These are phyloP conservation scores for Epinephelus coioides DNA, from an alignment of 2,797 vertebrate species.

Conservation along the genomic window DNA sequence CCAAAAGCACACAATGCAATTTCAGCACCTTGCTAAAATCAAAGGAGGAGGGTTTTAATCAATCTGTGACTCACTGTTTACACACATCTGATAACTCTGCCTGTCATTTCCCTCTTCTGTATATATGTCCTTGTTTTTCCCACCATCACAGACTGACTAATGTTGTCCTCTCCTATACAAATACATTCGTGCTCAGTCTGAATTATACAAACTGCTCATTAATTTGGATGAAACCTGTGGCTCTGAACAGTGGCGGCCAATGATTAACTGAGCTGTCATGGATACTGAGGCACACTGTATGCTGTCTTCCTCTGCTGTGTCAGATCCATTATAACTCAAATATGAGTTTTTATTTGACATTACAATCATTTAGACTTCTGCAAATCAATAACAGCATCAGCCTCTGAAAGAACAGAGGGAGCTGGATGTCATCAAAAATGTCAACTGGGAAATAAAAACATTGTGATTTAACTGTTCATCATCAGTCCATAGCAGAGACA, in stretches of 20 bases:
- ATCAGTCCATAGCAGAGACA: neutral
- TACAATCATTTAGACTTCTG: neutral
- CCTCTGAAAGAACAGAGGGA: neutral
- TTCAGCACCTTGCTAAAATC: slow-evolving; percentile 39
- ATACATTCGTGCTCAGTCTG: slow-evolving; percentile 25
- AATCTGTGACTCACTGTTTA: slow-evolving; percentile 70
- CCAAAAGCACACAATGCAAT: slow-evolving; percentile 39
- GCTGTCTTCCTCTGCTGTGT: neutral
- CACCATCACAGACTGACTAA: slow-evolving; percentile 1
- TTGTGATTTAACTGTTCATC: neutral
- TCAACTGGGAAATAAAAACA: neutral
- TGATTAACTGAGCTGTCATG: slow-evolving; percentile 49
- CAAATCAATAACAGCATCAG: neutral
- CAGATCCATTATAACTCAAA: neutral
- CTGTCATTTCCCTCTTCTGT: slow-evolving; percentile 31
- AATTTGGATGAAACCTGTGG: slow-evolving; percentile 38
- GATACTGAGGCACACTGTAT: slow-evolving; percentile 16
- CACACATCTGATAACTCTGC: slow-evolving; percentile 42
- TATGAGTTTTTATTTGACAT: neutral
- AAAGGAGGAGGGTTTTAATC: slow-evolving; percentile 46
- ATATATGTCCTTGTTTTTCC: neutral
- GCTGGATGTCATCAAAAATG: neutral
- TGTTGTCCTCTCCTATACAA: slow-evolving; percentile 27
- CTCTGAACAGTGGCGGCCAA: slow-evolving; percentile 18
- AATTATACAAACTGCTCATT: slow-evolving; percentile 23